phyloP scores from a whole-genome alignment of 1,140 invertebrate species.

The Oedothorax gibbosus region DNA sequence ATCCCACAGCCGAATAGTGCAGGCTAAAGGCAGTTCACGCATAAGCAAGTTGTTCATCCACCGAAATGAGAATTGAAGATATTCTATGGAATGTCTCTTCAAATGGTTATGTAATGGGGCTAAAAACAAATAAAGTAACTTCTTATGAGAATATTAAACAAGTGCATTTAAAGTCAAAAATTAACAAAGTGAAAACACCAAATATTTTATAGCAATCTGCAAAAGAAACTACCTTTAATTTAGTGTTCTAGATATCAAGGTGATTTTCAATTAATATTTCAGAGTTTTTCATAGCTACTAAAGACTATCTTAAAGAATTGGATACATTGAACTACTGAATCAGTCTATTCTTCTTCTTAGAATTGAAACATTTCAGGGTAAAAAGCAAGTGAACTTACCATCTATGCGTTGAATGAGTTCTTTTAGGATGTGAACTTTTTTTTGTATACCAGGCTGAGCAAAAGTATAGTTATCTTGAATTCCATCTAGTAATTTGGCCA shows the following conservation, averaged over 20 bases:
- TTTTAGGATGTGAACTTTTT: conserved; percentile 88
- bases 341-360: too few species aligned
- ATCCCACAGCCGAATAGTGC: conserved; percentile 99
- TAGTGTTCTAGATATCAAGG: too few species aligned
- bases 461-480: conserved; percentile 99
- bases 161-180: not conserved
- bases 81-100: conserved; percentile 93
- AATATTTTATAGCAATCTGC: too few species aligned
- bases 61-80: conserved; percentile 99
- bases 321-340: too few species aligned
- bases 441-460: conserved; percentile 98
- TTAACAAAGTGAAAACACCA: too few species aligned
- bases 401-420: conserved; percentile 97
- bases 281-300: too few species aligned
- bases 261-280: too few species aligned
- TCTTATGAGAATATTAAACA: not conserved
- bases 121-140: conserved; percentile 65
- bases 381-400: conserved; percentile 71
- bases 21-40: conserved; percentile 94
- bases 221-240: too few species aligned
- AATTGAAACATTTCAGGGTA: not conserved
- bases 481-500: conserved; percentile 97
- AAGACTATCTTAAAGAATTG: too few species aligned
- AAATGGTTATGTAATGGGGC: conserved; percentile 91
- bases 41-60: conserved; percentile 99